phyloP scores from a whole-genome alignment of 2,888 invertebrate genomes.

The Dicycla oo region DNA sequence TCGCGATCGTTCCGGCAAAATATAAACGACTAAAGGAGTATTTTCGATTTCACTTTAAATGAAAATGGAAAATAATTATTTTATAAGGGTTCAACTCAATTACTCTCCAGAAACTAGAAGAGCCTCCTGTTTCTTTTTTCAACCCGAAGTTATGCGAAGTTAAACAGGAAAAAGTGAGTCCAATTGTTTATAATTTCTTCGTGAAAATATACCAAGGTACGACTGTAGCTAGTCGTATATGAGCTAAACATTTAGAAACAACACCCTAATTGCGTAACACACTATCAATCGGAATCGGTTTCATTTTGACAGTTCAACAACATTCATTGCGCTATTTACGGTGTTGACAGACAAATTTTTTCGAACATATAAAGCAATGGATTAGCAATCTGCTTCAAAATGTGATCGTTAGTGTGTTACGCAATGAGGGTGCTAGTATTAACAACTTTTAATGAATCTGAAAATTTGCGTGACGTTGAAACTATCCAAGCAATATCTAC shows the following conservation, averaged over 20 bases:
- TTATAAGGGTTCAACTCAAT: slow-evolving; percentile 71
- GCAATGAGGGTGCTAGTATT: too few relatives aligned
- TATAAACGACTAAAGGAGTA: slow-evolving; percentile 55
- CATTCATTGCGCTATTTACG: too few relatives aligned
- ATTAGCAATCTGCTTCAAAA: too few relatives aligned
- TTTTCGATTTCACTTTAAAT: slow-evolving; percentile 66
- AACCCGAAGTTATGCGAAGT: slow-evolving; percentile 8
- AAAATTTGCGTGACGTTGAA: neutral
- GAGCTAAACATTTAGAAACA: neutral
- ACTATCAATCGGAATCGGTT: too few relatives aligned
- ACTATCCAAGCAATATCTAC: slow-evolving; percentile 9
- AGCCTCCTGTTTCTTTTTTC: slow-evolving; percentile 38
- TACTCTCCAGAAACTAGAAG: slow-evolving; percentile 62
- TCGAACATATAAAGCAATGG: too few relatives aligned
- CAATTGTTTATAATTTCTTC: slow-evolving; percentile 18
- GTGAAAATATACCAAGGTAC: neutral
- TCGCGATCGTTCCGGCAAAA: slow-evolving; percentile 54
- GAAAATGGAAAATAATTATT: slow-evolving; percentile 67
- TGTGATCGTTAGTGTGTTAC: too few relatives aligned
- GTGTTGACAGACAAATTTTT: too few relatives aligned
- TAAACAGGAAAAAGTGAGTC: slow-evolving; percentile 21
- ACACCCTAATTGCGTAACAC: too few relatives aligned
- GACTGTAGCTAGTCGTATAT: slow-evolving; percentile 13
- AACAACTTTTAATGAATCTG: slow-evolving; percentile 7
- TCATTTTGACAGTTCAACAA: too few relatives aligned